A percentile compares a stretch with the other conserved stretches of the same genome.
These are phyloP conservation scores for Nesidiocoris tenuis DNA, from an alignment of 2,888 invertebrate genomes.

Conservation along the genomic window DNA sequence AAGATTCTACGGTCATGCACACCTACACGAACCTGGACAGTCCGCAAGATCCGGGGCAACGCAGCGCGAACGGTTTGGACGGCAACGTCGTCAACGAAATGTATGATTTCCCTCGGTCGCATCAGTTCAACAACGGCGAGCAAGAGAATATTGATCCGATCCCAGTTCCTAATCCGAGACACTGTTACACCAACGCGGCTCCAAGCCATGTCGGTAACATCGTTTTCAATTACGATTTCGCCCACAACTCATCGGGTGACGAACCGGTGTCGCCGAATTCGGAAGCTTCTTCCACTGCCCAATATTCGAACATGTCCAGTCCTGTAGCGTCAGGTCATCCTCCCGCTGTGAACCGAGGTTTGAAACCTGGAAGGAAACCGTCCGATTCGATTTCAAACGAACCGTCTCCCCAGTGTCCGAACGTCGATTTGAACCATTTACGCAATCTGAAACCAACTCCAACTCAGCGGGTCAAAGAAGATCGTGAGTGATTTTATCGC, in stretches of 20 bases:
- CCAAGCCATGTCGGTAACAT: slow-evolving; percentile 55
- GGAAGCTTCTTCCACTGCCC: slow-evolving; percentile 57
- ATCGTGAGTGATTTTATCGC: slow-evolving; percentile 35
- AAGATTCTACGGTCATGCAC: slow-evolving; percentile 55
- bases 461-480: slow-evolving; percentile 44
- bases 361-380: slow-evolving; percentile 69
- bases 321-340: slow-evolving; percentile 58
- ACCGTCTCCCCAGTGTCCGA: slow-evolving; percentile 56
- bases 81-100: slow-evolving; percentile 54
- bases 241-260: slow-evolving; percentile 53
- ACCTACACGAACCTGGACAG: slow-evolving; percentile 57
- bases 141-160: slow-evolving; percentile 53
- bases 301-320: slow-evolving; percentile 63
- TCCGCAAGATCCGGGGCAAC: slow-evolving; percentile 52
- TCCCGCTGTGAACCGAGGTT: slow-evolving; percentile 75
- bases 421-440: slow-evolving; percentile 52
- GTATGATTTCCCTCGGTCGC: slow-evolving; percentile 71
- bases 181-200: slow-evolving; percentile 65
- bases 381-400: slow-evolving; percentile 58
- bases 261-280: slow-evolving; percentile 59
- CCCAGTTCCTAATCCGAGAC: slow-evolving; percentile 54
- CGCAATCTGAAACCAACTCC: slow-evolving; percentile 54
- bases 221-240: slow-evolving; percentile 63
- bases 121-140: slow-evolving; percentile 59
- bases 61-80: slow-evolving; percentile 52